Evolutionary conservation across 2,797 vertebrate genomes (phyloP).

Genomic region (Rousettus madagascariensis): DNA sequence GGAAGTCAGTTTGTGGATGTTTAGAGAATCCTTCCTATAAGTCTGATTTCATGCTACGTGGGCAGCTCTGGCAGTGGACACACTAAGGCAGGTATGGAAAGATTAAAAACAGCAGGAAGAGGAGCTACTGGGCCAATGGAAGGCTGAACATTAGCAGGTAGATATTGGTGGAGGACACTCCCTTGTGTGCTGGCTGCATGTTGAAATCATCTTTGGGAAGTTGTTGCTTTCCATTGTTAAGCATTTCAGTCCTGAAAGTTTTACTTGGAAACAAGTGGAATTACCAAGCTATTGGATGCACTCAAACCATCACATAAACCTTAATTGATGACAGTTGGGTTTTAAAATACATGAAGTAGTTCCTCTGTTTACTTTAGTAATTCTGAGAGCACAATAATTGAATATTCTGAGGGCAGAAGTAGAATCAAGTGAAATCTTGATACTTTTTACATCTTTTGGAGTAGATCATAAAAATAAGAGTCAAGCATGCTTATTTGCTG

Average conservation of each 20-base stretch:
- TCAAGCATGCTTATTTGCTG: neutral
- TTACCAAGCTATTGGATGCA: neutral
- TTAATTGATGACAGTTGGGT: neutral
- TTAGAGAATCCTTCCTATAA: neutral
- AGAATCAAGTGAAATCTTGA: neutral
- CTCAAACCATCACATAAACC: neutral
- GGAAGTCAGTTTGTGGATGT: neutral
- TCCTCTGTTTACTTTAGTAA: neutral
- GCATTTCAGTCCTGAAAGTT: neutral
- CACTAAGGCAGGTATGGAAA: neutral
- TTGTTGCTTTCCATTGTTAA: neutral
- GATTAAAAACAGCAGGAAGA: neutral
- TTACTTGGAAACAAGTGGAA: neutral
- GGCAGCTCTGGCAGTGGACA: neutral
- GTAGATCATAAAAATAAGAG: neutral
- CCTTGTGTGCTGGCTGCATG: neutral
- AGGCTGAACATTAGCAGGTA: neutral
- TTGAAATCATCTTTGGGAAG: neutral
- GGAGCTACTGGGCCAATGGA: accelerated
- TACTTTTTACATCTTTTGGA: neutral
- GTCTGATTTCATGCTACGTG: neutral
- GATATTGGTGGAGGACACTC: no score
- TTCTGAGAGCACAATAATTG: neutral
- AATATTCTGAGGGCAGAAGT: neutral
- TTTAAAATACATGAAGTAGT: neutral